Evolutionary conservation across 1,140 invertebrate species (phyloP).

Genomic region (Caenorhabditis briggsae): DNA sequence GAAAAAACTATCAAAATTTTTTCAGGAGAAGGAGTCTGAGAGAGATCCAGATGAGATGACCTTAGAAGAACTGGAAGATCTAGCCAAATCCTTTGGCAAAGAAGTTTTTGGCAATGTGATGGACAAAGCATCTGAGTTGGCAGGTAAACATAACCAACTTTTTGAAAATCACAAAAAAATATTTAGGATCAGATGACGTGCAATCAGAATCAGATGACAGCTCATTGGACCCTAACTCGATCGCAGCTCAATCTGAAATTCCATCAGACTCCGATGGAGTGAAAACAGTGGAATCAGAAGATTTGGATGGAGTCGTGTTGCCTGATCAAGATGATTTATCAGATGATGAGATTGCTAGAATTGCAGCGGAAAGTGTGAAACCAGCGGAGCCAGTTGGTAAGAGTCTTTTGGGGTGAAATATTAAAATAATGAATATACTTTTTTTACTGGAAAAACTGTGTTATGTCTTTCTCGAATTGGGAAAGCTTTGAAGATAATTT

Average conservation of each 20-base stretch:
- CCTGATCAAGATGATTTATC: not conserved
- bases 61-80: not conserved
- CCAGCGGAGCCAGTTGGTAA: slow-evolving; percentile 11
- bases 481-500: no score
- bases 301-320: slow-evolving; percentile 25
- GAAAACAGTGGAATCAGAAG: not conserved
- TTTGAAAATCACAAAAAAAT: not conserved
- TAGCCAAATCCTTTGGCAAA: not conserved
- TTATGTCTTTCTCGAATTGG: no score
- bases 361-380: slow-evolving; percentile 17
- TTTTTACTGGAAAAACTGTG: no score
- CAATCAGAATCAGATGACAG: not conserved
- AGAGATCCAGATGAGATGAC: not conserved
- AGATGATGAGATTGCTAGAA: not conserved
- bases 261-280: slow-evolving; percentile 8
- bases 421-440: no score
- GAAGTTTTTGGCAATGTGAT: not conserved
- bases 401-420: no score
- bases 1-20: no score
- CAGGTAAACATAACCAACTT: not conserved
- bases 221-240: not conserved
- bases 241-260: not conserved
- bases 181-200: not conserved
- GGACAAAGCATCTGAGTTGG: not conserved
- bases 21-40: not conserved